These are phyloP conservation scores for Automeris io DNA, from an alignment of 2,888 invertebrate genomes.

Conservation along the genomic window DNA sequence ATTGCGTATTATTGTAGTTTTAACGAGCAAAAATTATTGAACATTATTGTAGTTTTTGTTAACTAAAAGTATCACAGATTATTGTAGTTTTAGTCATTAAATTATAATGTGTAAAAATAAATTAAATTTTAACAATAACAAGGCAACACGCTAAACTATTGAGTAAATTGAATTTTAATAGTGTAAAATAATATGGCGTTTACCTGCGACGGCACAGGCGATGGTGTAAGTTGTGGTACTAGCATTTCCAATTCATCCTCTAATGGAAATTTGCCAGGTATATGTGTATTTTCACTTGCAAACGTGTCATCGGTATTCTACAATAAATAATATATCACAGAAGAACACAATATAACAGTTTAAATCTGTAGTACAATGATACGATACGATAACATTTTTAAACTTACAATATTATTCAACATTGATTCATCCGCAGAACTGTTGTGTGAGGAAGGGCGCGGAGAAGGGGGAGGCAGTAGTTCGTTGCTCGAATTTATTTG, in stretches of 20 bases:
- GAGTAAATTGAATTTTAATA: no score
- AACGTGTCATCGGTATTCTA: constrained; percentile 63
- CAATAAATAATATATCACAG: not conserved
- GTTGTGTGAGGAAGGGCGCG: constrained; percentile 63
- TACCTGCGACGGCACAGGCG: constrained; percentile 68
- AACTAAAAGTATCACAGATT: no score
- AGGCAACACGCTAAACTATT: no score
- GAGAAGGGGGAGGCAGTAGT: constrained; percentile 60
- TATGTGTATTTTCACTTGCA: constrained; percentile 71
- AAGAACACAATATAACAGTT: not conserved
- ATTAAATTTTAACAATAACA: not conserved
- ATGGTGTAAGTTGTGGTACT: constrained; percentile 47
- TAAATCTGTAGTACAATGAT: no score
- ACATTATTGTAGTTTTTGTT: no score
- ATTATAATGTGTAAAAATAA: not conserved
- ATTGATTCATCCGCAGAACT: constrained; percentile 58
- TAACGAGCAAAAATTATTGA: no score
- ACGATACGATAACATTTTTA: not conserved
- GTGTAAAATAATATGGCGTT: not conserved
- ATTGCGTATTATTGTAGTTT: no score
- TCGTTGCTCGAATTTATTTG: constrained; percentile 62
- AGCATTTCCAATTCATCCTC: constrained; percentile 63
- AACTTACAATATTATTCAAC: constrained; percentile 52
- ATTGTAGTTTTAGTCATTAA: no score
- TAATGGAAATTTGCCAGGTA: constrained; percentile 66